Evolutionary conservation across 2,797 vertebrate genomes (phyloP).

Genomic region (Pteropus rufus): DNA sequence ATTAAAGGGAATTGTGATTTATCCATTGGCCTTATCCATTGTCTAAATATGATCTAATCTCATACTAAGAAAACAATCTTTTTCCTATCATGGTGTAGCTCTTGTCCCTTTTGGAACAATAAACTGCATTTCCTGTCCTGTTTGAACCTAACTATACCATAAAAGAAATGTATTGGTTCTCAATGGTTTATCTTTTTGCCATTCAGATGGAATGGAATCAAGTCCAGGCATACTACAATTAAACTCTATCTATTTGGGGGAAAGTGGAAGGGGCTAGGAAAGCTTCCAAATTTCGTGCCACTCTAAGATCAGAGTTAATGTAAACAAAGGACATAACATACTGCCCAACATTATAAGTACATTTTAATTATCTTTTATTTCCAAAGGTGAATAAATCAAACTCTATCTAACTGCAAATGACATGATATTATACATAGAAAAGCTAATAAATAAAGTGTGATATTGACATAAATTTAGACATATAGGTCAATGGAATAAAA

Average conservation of each 20-base stretch:
- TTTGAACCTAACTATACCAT: not conserved
- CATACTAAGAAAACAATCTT: not conserved
- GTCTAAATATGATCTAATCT: not conserved
- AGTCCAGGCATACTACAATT: not conserved
- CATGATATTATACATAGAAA: not conserved
- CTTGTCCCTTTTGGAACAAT: not conserved
- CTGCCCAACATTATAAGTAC: not conserved
- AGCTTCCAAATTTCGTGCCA: not conserved
- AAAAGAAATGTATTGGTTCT: not conserved
- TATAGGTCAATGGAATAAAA: not conserved
- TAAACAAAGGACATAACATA: not conserved
- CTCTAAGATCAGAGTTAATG: not conserved
- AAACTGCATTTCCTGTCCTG: not conserved
- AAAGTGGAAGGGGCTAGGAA: not conserved
- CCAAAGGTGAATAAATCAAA: not conserved
- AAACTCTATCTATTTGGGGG: not conserved
- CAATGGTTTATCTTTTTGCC: not conserved
- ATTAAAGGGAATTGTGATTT: not conserved
- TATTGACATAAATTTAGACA: not conserved
- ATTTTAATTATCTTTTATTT: not conserved
- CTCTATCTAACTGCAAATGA: not conserved
- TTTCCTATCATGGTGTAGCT: not conserved
- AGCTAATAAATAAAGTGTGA: not conserved
- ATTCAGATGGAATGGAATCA: not conserved
- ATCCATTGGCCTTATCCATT: not conserved